Evolutionary conservation across 2,113 vertebrate genomes (phyloP), one percentile per base, ranked within the genome.

Genomic region (Bubo blakistoni): DNA sequence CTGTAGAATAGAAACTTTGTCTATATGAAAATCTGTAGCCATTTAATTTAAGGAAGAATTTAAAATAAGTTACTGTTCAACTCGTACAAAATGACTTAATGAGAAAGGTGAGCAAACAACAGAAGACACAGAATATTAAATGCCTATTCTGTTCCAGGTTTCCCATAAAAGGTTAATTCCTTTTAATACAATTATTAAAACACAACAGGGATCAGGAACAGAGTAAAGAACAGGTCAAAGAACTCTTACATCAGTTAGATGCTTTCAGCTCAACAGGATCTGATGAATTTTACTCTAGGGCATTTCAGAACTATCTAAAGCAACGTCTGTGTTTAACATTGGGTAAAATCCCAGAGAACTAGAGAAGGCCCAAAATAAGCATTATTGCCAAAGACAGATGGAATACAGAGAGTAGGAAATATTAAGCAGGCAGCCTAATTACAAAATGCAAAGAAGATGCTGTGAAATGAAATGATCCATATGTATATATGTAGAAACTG

Each of bases 311-410:
- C 73, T 96, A 71, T 71, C 38, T 78, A n/a, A 91, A 84, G 73
- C 32, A 52, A 57, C 44, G 47, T 27, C 73, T 92, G 73, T 77
- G 58, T 52, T 85, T 74, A 71, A 86, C 94, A 94, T 47, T 74
- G 86, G 34, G 70, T 91, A 74, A 81, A 91, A 92, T 81, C 55
- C 65, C 65, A 65, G 81, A 74, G 38, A 91, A 84, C 16, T n/a
- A 38, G 21, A 70, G 76, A 73, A 77, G 49, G 51, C 62, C 62
- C 34, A 36, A 92, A 90, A 65, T 76, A 93, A 94, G 47, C 3
- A 2, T 88, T 24, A 59, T 91, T 96, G 95, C 73, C 65, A 79
- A 55, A 92, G 70, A 44, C 69, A 94, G 94, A 94, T 92, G 91
- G 93, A 67, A 71, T 57, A 66, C 59, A 81, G 54, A 71, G 58